Conservation (phyloP, 2,113 vertebrate genomes). For the Acanthisitta chloris region DNA sequence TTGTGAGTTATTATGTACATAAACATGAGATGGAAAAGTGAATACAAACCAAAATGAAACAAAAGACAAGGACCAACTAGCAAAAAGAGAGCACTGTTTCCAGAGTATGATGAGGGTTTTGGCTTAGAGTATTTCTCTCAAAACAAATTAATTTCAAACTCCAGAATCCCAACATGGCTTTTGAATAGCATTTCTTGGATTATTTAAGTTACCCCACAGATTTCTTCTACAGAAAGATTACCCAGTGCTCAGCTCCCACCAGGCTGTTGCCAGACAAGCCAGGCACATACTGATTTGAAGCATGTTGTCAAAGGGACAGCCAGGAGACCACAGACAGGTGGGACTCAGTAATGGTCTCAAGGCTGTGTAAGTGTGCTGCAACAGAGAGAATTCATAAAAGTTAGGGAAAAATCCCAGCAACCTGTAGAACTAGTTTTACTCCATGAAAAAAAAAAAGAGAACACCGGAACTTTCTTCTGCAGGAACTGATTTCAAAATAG, state of each 20-base stretch:
- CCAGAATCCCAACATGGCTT: not conserved
- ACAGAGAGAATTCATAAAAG: not conserved
- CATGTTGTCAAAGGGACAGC: not conserved
- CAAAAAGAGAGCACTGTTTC: not conserved
- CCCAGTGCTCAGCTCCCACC: not conserved
- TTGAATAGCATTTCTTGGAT: not conserved
- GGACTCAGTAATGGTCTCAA: not conserved
- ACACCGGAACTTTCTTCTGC: not conserved
- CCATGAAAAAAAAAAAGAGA: too few species aligned
- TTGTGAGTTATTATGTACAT: not conserved
- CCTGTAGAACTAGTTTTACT: not conserved
- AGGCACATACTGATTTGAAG: not conserved
- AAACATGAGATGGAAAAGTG: not conserved
- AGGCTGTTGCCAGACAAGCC: not conserved
- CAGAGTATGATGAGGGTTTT: not conserved
- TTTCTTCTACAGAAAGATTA: not conserved
- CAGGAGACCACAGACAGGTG: not conserved
- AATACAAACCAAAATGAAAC: not conserved
- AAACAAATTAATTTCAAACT: not conserved
- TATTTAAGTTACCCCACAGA: not conserved
- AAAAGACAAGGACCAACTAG: not conserved
- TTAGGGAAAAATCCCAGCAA: not conserved
- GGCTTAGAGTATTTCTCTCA: not conserved
- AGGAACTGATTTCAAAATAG: not conserved
- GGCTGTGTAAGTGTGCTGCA: not conserved